Base-by-base conservation (phyloP, 2,797 vertebrate species). In the Neomorphus geoffroyi region DNA sequence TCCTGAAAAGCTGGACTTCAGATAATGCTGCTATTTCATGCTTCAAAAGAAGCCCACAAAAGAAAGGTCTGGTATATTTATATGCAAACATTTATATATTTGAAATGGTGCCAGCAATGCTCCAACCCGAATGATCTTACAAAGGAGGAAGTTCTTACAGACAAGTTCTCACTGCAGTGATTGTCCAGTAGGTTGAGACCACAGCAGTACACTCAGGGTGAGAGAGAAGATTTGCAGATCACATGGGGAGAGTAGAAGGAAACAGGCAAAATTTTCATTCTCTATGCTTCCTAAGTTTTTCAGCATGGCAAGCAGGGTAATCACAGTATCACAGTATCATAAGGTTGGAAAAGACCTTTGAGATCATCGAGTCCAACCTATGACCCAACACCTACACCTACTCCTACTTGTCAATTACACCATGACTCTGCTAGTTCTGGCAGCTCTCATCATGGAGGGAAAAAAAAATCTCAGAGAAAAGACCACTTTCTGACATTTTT, bases 141-240 rank as follows among this genome's bases (percentile, higher is more conserved):
- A 7, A 58, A 78, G 28, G 10, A 88, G 3, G 5, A 2, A 53
- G 88, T 80, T 58, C 61, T 86, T 43, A n/a, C 24, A 46, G 67
- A 64, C 37, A 46, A 32, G 10, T 43, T 85, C 39, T 10, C 15
- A 33, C 58, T 53, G 26, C 28, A 37, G 33, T 37, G 54, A n/a
- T 22, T 66, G 41, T 30, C 15, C 64, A 6, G 32, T 26, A 54
- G 35, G 26, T 45, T 71, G 56, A 66, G 69, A 58, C n/a, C 48
- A 30, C 45, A 64, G 50, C 30, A 21, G 21, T 43, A 50, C 0
- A 1, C 2, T 37, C 19, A 2, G 27, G 17, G 8, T 39, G 32
- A 85, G 26, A 48, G 39, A 33, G 14, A 35, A 6, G 24, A 50
- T 92, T 77, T 90, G 50, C 30, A 39, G 62, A n/a, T 51, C 27